A percentile compares a stretch with the other conserved stretches of the same genome.
Conservation (phyloP, 2,888 invertebrate genomes). For the Argynnis bischoffii region DNA sequence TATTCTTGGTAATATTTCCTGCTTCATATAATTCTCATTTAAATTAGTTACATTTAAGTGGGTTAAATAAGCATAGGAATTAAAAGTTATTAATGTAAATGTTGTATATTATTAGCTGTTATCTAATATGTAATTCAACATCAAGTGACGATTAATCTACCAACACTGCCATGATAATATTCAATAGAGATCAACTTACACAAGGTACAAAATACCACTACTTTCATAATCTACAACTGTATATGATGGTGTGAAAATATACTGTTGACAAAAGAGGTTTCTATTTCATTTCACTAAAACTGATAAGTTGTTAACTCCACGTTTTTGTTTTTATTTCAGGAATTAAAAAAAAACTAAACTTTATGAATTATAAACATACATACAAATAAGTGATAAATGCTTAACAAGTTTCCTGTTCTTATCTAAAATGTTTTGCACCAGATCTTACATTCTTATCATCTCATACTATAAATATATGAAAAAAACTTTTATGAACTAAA, state of each 20-base stretch:
- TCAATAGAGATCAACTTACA: constrained; percentile 45
- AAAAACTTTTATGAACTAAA: not conserved
- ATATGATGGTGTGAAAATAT: constrained; percentile 40
- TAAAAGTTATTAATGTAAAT: not conserved
- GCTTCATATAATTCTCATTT: not conserved
- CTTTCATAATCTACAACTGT: constrained; percentile 38
- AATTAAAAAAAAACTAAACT: not conserved
- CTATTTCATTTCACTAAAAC: constrained; percentile 39
- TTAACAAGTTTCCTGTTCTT: no score
- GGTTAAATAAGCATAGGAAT: not conserved
- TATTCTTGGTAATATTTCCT: not conserved
- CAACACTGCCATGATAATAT: constrained; percentile 41
- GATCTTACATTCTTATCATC: constrained; percentile 1
- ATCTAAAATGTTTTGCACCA: not conserved
- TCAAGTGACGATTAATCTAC: constrained; percentile 2
- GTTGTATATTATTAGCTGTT: constrained; percentile 2
- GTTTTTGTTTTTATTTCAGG: not conserved
- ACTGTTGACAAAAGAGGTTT: constrained; percentile 38
- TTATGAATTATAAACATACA: no score
- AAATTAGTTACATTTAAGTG: not conserved
- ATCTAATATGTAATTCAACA: constrained; percentile 13
- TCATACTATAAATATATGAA: not conserved
- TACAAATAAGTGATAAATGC: no score
- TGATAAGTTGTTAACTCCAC: constrained; percentile 9
- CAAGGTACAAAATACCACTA: constrained; percentile 45